Conservation (phyloP, 2,797 vertebrate genomes). For the Cryptoblepharus egeriae region DNA sequence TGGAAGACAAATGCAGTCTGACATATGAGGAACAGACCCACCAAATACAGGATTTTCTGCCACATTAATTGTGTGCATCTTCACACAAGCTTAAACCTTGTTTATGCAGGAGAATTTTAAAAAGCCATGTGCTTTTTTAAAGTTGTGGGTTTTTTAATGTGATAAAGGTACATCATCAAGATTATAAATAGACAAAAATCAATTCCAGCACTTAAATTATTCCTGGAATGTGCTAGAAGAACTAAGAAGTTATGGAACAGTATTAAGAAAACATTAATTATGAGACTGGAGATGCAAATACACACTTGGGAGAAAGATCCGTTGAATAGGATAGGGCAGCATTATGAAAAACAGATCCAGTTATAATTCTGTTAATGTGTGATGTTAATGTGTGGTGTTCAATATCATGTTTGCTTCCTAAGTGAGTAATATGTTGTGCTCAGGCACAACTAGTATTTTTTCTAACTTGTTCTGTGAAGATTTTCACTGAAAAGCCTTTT, state of each 20-base stretch:
- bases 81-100: not conserved
- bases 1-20: not conserved
- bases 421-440: not conserved
- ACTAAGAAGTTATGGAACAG: conserved; percentile 14
- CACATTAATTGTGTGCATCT: not conserved
- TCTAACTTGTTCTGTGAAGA: too few species aligned
- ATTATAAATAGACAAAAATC: conserved; percentile 71
- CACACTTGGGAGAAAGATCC: not conserved
- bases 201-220: conserved; percentile 64
- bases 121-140: conserved; percentile 3
- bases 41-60: not conserved
- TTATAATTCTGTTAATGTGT: not conserved
- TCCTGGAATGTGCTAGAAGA: conserved; percentile 55
- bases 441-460: not conserved
- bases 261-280: conserved; percentile 24
- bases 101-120: conserved; percentile 31
- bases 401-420: not conserved
- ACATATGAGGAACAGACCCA: not conserved
- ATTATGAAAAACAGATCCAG: not conserved
- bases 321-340: not conserved
- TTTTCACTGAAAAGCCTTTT: not conserved
- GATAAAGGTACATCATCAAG: conserved; percentile 46
- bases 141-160: not conserved
- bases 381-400: conserved; percentile 18
- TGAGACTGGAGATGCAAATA: not conserved